phyloP scores from a whole-genome alignment of 1,140 invertebrate genomes.

The Lepidostoma basale region DNA sequence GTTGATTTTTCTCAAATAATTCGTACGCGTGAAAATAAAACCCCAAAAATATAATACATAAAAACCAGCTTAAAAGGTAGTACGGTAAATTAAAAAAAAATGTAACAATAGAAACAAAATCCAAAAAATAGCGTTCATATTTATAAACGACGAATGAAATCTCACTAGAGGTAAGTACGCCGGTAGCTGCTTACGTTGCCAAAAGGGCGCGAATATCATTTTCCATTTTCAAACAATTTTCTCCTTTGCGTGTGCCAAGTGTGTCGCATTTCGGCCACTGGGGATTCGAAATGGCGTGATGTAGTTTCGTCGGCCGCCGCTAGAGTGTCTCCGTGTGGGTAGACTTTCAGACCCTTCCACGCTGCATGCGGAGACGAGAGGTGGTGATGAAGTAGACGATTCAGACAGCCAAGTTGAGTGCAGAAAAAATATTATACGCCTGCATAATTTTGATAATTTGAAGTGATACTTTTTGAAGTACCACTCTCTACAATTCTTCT shows the following conservation, averaged over 20 bases:
- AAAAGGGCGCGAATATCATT: constrained; percentile 4
- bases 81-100: no score
- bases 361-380: not conserved
- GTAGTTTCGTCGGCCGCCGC: constrained; percentile 3
- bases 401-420: not conserved
- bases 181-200: not conserved
- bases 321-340: not conserved
- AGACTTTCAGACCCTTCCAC: not conserved
- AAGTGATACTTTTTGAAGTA: no score
- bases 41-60: no score
- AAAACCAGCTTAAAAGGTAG: no score
- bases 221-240: constrained; percentile 11
- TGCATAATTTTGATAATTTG: no score
- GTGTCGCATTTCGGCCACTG: constrained; percentile 10
- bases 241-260: not conserved
- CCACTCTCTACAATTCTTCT: no score
- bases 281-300: constrained; percentile 13
- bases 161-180: no score
- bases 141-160: no score
- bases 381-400: constrained; percentile 12
- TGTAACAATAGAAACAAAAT: no score
- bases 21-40: no score
- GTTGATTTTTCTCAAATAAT: no score
- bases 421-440: not conserved
- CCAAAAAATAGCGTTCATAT: no score